phyloP scores from a whole-genome alignment of 2,888 invertebrate genomes.

The Ophraella communa region DNA sequence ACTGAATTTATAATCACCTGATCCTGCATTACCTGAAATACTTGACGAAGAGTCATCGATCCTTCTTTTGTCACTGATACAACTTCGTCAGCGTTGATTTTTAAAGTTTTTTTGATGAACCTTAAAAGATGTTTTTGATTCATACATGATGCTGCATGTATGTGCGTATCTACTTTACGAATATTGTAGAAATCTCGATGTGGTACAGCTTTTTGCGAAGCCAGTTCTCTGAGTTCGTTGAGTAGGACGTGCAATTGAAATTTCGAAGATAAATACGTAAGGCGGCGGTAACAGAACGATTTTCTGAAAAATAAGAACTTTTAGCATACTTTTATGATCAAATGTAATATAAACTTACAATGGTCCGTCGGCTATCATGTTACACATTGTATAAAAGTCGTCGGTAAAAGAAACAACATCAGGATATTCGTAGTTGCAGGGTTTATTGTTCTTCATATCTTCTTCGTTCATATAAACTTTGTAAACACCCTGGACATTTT shows the following conservation, averaged over 20 bases:
- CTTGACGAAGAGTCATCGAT: conserved; percentile 89
- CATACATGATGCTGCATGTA: conserved; percentile 99
- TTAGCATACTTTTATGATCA: too few species aligned
- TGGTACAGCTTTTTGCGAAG: conserved; percentile 96
- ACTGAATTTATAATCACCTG: conserved; percentile 9
- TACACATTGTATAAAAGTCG: conserved; percentile 90
- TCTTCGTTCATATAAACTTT: conserved; percentile 74
- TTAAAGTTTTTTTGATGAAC: conserved; percentile 97
- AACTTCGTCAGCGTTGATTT: conserved; percentile 86
- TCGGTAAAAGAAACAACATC: conserved; percentile 80
- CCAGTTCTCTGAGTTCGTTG: conserved; percentile 94
- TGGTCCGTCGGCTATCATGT: conserved; percentile 97
- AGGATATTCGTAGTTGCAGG: conserved; percentile 78
- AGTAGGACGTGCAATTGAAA: conserved; percentile 95
- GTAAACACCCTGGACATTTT: conserved; percentile 80
- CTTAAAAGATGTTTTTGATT: conserved; percentile 98
- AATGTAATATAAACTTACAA: conserved; percentile 77
- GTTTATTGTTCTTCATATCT: conserved; percentile 62
- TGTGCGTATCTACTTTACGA: conserved; percentile 98
- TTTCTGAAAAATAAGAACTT: conserved; percentile 76
- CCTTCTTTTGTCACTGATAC: conserved; percentile 71
- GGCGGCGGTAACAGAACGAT: conserved; percentile 97
- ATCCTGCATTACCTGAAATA: conserved; percentile 68
- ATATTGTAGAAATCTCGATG: conserved; percentile 99
- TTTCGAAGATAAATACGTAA: conserved; percentile 95